Base-by-base conservation (phyloP, 2,113 vertebrate genomes). In the Podocnemis expansa region DNA sequence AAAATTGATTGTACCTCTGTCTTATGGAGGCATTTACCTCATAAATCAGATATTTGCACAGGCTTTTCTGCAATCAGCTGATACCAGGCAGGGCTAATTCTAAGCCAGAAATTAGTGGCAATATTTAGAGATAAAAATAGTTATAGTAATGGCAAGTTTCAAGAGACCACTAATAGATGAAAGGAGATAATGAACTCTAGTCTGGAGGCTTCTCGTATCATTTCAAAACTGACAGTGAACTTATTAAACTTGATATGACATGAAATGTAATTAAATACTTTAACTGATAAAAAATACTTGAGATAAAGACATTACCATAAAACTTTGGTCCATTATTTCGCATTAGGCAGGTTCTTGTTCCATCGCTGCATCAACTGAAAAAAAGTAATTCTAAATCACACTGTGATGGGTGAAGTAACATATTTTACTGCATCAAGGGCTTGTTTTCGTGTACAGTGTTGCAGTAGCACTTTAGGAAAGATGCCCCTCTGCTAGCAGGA, bases 1-100 rank as follows among this genome's bases (percentile, higher is more conserved):
- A 93, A 93, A 97, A 96, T 91, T 94, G 91, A 96, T 92, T 88
- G 34, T 25, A 75, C 67, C 29, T 96, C 67, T 91, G 88, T 96
- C 58, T 91, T 89, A 80, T 92, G 51, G 73, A 84, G 91, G 80
- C 84, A 58, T 88, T 78, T 86, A 75, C 81, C 17, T 92, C 89
- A 94, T 95, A 96, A 94, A 92, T 82, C 55, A 89, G 29, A 83
- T 89, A 95, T 93, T 96, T 95, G 87, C 58, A 95, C n/a, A 91
- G 86, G 34, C 29, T 41, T 92, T 91, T 76, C 34, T 93, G 19
- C 22, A 95, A 95, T 89, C 93, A 96, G 91, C 52, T 70, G 85
- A 89, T 55, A 83, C 2, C 14, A 43, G 91, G 82, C 82, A 84
- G 80, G 63, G 93, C 92, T 92, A 89, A 93, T 93, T 95, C 76